A percentile compares a stretch with the other conserved stretches of the same genome.
Conservation (phyloP, 1,140 invertebrate genomes). For the Onthophagus taurus region DNA sequence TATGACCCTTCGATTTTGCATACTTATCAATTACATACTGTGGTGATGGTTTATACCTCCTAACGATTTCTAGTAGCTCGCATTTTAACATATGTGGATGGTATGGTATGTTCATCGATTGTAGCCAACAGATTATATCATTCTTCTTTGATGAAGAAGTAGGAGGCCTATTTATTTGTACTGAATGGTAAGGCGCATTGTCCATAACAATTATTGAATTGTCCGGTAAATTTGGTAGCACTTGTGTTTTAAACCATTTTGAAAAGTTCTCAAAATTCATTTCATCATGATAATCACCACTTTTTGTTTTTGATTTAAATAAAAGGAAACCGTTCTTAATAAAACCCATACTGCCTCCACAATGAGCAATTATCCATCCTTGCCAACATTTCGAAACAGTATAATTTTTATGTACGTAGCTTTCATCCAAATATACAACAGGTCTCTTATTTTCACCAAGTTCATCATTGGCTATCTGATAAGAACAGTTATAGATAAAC, state of each 20-base stretch:
- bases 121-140: constrained; percentile 27
- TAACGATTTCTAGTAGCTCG: no score
- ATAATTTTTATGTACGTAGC: no score
- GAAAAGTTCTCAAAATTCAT: constrained; percentile 24
- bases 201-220: constrained; percentile 33
- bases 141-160: no score
- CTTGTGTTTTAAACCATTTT: constrained; percentile 17
- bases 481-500: no score
- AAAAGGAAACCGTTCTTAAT: constrained; percentile 21
- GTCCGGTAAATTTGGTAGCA: constrained; percentile 30
- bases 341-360: constrained; percentile 22
- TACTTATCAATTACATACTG: no score
- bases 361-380: no score
- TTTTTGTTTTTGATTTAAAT: constrained; percentile 17
- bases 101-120: constrained; percentile 15
- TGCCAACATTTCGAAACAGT: no score
- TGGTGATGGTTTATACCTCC: no score
- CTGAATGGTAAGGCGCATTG: constrained; percentile 35
- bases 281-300: constrained; percentile 28
- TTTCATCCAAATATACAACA: no score
- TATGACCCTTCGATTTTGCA: no score
- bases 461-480: no score
- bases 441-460: no score
- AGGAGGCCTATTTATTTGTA: constrained; percentile 21
- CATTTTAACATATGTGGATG: constrained; percentile 9